Base-by-base conservation (phyloP, 2,113 vertebrate species). In the Cyprinodon tularosa region DNA sequence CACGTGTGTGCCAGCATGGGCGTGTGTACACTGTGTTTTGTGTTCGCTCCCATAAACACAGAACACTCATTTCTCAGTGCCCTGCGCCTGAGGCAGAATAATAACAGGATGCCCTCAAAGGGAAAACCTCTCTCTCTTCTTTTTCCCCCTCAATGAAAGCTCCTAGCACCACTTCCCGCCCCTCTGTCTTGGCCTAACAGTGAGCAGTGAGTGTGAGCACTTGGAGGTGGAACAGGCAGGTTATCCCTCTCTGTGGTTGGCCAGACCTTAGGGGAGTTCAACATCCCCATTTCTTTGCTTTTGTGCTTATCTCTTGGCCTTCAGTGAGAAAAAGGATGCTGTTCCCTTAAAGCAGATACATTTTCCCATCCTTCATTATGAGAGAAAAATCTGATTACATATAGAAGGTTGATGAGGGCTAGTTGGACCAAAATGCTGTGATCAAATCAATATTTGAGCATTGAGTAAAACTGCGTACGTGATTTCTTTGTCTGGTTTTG, bases 81-180 rank as follows among this genome's bases (percentile, higher is more conserved):
- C 85, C 61, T 8, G 74, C 47, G 83, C 89, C 88, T 37, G 66
- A 89, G 88, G 91, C 84, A 66, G 75, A 87, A 92, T 88, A 90
- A 87, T 78, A 91, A 87, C 68, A 86, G 74, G 67, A 86, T 81
- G 59, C 74, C 89, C 90, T 90, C 88, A 82, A 73, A 87, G 85
- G 87, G 80, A 77, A 84, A 90, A n/a, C 39, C 68, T 80, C 29
- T 74, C 29, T 69, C 50, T 71, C 59, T 47, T 65, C 29, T 29
- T 38, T 2, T 60, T 71, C 3, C 64, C 37, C 39, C 62, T 37
- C 75, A 64, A 60, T 42, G 70, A 73, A 82, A 67, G 74, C 78
- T 61, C 78, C 71, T 67, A 50, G 76, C 74, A 38, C 67, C 22
- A 47, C 62, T 78, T 68, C 48, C 59, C 59, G 57, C 62, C 50